Evolutionary conservation across 1,140 invertebrate genomes (phyloP).

Genomic region (Pogonus chalceus): DNA sequence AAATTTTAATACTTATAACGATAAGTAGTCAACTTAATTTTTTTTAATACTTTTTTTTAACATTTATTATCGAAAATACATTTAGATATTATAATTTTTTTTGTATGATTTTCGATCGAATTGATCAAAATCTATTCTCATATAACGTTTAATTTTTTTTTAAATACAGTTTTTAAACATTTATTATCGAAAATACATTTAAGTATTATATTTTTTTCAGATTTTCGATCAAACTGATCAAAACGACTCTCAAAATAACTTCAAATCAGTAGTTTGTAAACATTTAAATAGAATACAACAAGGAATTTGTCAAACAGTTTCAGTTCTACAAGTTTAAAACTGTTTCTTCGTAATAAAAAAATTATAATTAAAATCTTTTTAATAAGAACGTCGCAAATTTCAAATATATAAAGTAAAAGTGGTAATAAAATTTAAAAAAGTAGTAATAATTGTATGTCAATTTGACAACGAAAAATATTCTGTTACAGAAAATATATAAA

Average conservation of each 20-base stretch:
- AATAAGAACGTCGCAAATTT: no score
- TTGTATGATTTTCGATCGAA: constrained; percentile 24
- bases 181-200: constrained; percentile 1
- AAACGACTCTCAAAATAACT: constrained; percentile 21
- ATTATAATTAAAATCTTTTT: no score
- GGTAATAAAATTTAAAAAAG: no score
- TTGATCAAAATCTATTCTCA: constrained; percentile 24
- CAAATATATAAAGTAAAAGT: no score
- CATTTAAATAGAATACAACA: constrained; percentile 13
- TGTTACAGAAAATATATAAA: not conserved
- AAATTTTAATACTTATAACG: constrained; percentile 3
- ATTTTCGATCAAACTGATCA: constrained; percentile 26
- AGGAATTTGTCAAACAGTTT: constrained; percentile 9
- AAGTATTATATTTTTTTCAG: constrained; percentile 19
- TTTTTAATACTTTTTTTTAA: constrained; percentile 9
- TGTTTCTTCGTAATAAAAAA: no score
- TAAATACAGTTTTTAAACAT: constrained; percentile 9
- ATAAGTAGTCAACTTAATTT: not conserved
- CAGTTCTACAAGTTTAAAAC: constrained; percentile 8
- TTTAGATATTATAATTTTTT: constrained; percentile 12
- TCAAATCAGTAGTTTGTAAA: constrained; percentile 22
- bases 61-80: constrained; percentile 7
- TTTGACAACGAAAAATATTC: no score
- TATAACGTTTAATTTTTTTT: constrained; percentile 18
- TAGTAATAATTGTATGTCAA: no score